Base-by-base conservation (phyloP, 37 sponge, comb jelly and placozoan genomes). In the Hexactinellida sp. region DNA sequence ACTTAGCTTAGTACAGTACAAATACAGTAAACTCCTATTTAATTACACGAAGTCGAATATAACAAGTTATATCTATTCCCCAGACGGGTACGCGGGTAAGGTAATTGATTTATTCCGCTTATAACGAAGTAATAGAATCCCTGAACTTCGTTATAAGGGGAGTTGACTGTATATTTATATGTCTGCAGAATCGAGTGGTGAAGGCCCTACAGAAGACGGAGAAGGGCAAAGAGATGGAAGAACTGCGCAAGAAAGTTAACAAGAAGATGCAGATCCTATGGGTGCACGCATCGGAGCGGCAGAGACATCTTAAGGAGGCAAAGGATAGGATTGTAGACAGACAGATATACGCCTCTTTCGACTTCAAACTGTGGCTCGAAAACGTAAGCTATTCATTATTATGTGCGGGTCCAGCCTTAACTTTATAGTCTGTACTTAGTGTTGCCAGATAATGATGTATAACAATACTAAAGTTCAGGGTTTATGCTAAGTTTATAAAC, bases 201-300 rank as follows among this genome's bases (percentile, higher is more conserved):
- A 63, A 63, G 13, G 76, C 76, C 5, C 34, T 63, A 7, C 76
- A 63, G 13, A 63, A 63, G 34, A 63, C 76, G 5, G 76, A 63
- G 76, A 63, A 63, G 13, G 76, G 76, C 21, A 63, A 63, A 63
- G 76, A 63, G 30, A 63, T 63, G 76, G 76, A 63, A 63, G 76
- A 63, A 63, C 25, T 10, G 76, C 3, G 76, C 1, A 63, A 63
- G 76, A 63, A 63, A 63, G 76, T 63, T 7, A 63, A 63, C 34
- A 63, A 63, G 30, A 10, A 63, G 13, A 63, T 63, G 76, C 76
- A 63, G 13, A n/a, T 63, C 3, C 76, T 63, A 3, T 63, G 76
- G 76, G 76, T 63, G 3, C 76, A 63, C 34, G 76, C 32, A 5
- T 10, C 76, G 5, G 76, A 63, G 76, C 3, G 76, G 34, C 76